Evolutionary conservation across 2,888 invertebrate genomes (phyloP), one percentile per base, ranked within the genome.

Genomic region (Drosophila kokeensis): DNA sequence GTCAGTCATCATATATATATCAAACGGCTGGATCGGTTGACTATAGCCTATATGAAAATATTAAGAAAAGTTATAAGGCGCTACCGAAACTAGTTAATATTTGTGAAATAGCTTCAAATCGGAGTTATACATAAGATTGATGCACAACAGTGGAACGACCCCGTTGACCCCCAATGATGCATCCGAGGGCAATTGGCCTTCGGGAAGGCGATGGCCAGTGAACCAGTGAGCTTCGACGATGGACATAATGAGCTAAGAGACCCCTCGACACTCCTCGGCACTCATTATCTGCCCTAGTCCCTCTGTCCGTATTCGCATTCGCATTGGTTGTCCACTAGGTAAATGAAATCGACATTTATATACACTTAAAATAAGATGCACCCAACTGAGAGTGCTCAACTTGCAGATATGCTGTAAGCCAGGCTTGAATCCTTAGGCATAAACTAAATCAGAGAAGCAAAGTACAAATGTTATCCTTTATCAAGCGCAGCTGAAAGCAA

Each of bases 321-420:
- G 21, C 29, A 48, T 54, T 36, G 50, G 83, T 89, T 87, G 91
- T 75, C 70, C 50, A 55, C 36, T 62, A 65, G 77, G 76, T 82
- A 90, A 87, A 91, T 89, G 82, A 80, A 89, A 90, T 91, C 91
- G 91, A 89, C 91, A 89, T 84, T 91, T 92, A 90, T 90, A 84
- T 91, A 91, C 81, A 83, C 89, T 81, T 84, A 77, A 83, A 83
- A 90, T 69, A 64, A 53, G 60, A 52, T 54, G 60, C 15, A 32
- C 13, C 21, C 21, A 38, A 30, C 5, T 11, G 5, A 7, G 15
- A 15, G 11, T 18, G 21, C 21, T 18, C 8, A 27, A 27, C 32
- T 8, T 2, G 2, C 15, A n/a, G 21, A 34, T 50, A 57, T n/a
- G 57, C 70, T 50, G 29, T 27, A 15, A 7, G 5, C 36, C 15